Conservation (phyloP, 1,140 invertebrate genomes). For the Atopsyche davidsoni region DNA sequence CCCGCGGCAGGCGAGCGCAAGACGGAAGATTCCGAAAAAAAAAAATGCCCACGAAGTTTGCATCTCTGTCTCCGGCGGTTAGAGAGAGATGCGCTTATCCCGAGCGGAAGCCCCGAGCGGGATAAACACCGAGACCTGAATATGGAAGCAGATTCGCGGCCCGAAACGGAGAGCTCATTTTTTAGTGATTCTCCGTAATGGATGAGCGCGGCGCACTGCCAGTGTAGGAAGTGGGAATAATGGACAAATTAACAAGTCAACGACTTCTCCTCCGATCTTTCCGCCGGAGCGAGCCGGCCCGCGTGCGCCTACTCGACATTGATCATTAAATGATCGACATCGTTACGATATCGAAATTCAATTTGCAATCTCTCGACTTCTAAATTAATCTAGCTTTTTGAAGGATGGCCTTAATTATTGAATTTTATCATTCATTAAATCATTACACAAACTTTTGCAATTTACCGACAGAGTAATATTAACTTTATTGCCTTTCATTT, state of each 20-base stretch:
- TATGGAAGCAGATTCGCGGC: no score
- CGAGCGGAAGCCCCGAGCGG: no score
- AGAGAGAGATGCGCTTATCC: neutral
- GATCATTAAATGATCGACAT: neutral
- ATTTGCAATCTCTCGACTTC: constrained; percentile 4
- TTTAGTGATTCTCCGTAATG: no score
- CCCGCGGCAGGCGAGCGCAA: neutral
- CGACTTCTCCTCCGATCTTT: neutral
- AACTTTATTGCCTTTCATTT: constrained; percentile 6
- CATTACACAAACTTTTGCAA: constrained; percentile 19
- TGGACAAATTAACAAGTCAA: neutral
- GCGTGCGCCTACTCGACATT: neutral
- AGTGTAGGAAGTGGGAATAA: neutral
- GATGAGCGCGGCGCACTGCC: no score
- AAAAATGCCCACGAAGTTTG: neutral
- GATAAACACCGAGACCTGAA: no score
- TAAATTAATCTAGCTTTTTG: constrained; percentile 4
- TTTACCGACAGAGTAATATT: constrained; percentile 23
- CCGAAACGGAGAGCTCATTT: no score
- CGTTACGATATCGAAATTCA: neutral
- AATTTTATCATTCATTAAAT: constrained; percentile 6
- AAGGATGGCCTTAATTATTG: constrained; percentile 26
- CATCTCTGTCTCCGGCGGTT: no score
- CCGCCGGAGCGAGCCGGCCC: neutral
- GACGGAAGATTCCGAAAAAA: neutral